Conservation (phyloP, 2,113 vertebrate genomes). For the Phyllopteryx taeniolatus region DNA sequence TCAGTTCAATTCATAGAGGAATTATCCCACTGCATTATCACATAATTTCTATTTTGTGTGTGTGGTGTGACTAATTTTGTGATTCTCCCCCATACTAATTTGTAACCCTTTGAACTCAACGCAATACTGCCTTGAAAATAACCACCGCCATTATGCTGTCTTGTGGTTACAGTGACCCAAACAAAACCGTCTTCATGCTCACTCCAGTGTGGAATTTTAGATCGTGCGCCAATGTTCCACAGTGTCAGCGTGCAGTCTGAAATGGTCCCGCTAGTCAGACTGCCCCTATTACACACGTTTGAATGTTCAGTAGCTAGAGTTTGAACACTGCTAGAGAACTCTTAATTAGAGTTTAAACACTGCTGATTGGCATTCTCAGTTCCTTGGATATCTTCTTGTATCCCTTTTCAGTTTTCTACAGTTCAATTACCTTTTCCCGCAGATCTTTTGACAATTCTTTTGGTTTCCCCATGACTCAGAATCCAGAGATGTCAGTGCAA, state of each 20-base stretch:
- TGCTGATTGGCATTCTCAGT: too few species aligned
- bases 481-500: too few species aligned
- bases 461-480: too few species aligned
- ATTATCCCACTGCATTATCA: too few species aligned
- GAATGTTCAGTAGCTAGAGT: neutral
- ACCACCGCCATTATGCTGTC: neutral
- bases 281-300: neutral
- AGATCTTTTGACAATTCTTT: too few species aligned
- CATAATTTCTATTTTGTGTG: neutral
- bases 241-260: neutral
- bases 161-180: neutral
- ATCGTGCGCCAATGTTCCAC: constrained; percentile 6
- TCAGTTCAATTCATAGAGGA: neutral
- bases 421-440: too few species aligned
- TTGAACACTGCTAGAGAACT: too few species aligned
- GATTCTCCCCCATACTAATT: neutral
- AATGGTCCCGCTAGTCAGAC: neutral
- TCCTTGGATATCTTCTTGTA: too few species aligned
- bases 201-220: neutral
- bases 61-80: neutral
- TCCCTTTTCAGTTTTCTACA: too few species aligned
- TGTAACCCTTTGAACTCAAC: neutral
- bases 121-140: neutral
- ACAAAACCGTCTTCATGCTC: neutral
- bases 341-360: too few species aligned